Conservation (phyloP, 2,113 vertebrate genomes). For the Scortum barcoo region DNA sequence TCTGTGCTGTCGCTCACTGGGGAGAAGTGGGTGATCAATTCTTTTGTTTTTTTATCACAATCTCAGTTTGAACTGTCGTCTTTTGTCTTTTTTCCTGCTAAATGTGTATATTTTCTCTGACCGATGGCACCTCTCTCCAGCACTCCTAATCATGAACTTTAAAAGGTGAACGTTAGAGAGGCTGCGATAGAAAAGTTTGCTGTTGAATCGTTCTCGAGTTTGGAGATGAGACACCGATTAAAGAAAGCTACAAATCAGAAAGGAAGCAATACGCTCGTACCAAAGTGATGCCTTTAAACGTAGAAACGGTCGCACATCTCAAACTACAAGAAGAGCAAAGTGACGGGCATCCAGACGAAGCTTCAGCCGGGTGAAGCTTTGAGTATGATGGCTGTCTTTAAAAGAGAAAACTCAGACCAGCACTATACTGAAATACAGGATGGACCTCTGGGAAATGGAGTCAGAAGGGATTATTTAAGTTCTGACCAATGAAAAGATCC, state of each 20-base stretch:
- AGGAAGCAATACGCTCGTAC: conserved; percentile 54
- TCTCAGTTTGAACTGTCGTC: conserved; percentile 26
- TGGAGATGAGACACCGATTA: background rate
- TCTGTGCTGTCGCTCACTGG: conserved; percentile 17
- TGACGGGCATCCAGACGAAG: background rate
- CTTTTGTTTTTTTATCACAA: background rate
- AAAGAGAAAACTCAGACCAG: background rate
- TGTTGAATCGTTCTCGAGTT: background rate
- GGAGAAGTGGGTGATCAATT: conserved; percentile 6
- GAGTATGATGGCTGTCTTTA: background rate
- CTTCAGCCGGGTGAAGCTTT: background rate
- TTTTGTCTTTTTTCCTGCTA: conserved; percentile 14
- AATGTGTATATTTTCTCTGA: conserved; percentile 8
- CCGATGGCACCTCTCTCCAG: conserved; percentile 40
- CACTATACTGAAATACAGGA: background rate
- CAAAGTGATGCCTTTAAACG: conserved; percentile 54
- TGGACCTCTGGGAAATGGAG: conserved; percentile 23
- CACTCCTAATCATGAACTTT: conserved; percentile 47
- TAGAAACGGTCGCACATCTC: background rate
- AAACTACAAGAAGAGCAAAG: background rate
- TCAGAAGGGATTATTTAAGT: conserved; percentile 15
- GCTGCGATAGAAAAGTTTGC: background rate
- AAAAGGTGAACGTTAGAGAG: conserved; percentile 10
- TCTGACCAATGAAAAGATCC: background rate
- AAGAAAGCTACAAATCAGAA: background rate